Evolutionary conservation across 2,113 vertebrate genomes (phyloP).

Genomic region (Perca flavescens): DNA sequence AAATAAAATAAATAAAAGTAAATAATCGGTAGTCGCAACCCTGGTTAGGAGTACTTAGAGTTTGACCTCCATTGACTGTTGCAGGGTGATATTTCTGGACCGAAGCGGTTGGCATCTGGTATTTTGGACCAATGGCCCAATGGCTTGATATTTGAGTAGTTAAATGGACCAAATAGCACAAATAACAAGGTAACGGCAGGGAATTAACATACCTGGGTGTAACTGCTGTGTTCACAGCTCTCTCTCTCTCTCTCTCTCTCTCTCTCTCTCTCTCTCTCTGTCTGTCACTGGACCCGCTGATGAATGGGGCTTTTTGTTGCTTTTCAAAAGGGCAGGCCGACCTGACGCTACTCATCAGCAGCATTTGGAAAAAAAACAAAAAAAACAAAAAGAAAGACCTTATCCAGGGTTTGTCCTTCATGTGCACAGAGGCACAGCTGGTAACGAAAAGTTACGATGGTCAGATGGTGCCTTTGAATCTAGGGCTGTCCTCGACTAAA

Average conservation of each 20-base stretch:
- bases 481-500: too few species aligned
- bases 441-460: not conserved
- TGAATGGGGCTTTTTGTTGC: slow-evolving; percentile 60
- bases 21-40: too few species aligned
- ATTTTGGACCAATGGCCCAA: not conserved
- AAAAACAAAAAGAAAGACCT: not conserved
- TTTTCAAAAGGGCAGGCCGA: not conserved
- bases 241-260: too few species aligned
- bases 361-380: not conserved
- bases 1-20: too few species aligned
- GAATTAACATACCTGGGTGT: too few species aligned
- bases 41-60: too few species aligned
- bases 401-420: not conserved
- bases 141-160: not conserved
- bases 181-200: not conserved
- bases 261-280: not conserved
- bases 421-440: not conserved
- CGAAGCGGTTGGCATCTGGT: not conserved
- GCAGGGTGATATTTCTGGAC: not conserved
- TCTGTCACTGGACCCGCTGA: slow-evolving; percentile 3
- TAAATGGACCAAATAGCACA: not conserved
- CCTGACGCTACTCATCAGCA: slow-evolving; percentile 32
- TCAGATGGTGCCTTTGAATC: too few species aligned
- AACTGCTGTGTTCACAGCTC: not conserved
- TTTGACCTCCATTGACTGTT: slow-evolving; percentile 6